Conservation (phyloP, 2,113 vertebrate genomes). For the Semicossyphus pulcher region DNA sequence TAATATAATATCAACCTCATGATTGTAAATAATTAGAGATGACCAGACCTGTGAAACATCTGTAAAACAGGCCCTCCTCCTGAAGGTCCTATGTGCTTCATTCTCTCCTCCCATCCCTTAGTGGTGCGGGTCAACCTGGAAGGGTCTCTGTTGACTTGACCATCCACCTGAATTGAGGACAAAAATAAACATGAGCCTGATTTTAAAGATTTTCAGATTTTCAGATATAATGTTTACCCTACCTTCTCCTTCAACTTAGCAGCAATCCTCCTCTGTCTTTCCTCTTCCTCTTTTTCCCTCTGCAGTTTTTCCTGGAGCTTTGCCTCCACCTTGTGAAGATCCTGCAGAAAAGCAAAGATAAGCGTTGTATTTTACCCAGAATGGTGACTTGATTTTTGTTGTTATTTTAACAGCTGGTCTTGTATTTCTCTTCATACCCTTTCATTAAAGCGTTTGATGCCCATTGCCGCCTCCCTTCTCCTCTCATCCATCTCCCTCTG, state of each 20-base stretch:
- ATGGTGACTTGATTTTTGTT: not conserved
- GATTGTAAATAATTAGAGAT: no score
- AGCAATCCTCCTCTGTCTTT: constrained; percentile 84
- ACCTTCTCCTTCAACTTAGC: constrained; percentile 90
- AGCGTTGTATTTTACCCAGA: not conserved
- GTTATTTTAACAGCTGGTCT: not conserved
- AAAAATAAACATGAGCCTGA: not conserved
- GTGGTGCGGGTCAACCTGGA: constrained; percentile 81
- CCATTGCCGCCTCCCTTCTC: constrained; percentile 77
- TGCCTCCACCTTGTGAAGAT: constrained; percentile 86
- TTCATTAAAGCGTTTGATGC: constrained; percentile 86
- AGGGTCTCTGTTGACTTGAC: constrained; percentile 78
- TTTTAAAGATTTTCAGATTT: not conserved
- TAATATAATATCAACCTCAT: no score
- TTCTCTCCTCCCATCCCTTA: constrained; percentile 84
- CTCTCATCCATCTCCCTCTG: constrained; percentile 82
- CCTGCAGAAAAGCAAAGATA: constrained; percentile 77
- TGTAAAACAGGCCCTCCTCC: constrained; percentile 67
- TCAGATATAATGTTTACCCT: not conserved
- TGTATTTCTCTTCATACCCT: constrained; percentile 73
- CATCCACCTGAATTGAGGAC: constrained; percentile 80
- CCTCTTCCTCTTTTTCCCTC: constrained; percentile 82
- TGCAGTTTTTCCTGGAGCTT: constrained; percentile 84
- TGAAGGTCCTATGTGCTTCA: constrained; percentile 72
- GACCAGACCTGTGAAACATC: constrained; percentile 85